Evolutionary conservation across 2,888 invertebrate species (phyloP).

Genomic region (Chrysolina americana): DNA sequence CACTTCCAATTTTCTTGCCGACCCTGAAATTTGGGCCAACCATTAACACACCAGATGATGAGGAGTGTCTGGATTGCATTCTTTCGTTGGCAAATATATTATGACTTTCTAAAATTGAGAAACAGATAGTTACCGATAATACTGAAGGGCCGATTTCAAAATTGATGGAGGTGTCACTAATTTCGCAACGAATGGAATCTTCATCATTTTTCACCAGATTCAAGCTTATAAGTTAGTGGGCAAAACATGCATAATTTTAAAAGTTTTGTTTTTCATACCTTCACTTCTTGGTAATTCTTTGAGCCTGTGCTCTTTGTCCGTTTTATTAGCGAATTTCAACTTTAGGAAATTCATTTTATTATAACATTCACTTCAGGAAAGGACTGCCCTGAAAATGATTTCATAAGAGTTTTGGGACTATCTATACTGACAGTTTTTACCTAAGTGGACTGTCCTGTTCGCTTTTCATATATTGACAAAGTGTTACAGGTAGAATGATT

Average conservation of each 20-base stretch:
- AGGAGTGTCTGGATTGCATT: slow-evolving; percentile 88
- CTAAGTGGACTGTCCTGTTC: slow-evolving; percentile 20
- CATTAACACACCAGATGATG: slow-evolving; percentile 94
- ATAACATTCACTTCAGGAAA: slow-evolving; percentile 37
- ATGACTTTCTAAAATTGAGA: slow-evolving; percentile 50
- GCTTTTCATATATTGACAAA: neutral
- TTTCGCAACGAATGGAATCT: slow-evolving; percentile 48
- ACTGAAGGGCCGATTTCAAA: slow-evolving; percentile 45
- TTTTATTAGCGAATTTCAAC: slow-evolving; percentile 54
- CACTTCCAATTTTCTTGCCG: slow-evolving; percentile 99
- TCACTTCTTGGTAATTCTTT: slow-evolving; percentile 32
- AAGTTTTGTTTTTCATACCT: slow-evolving; percentile 39
- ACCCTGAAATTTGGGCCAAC: slow-evolving; percentile 99
- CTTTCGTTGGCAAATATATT: slow-evolving; percentile 49
- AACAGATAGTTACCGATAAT: slow-evolving; percentile 51
- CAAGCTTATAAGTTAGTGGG: neutral
- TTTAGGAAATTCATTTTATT: slow-evolving; percentile 58
- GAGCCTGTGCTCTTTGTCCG: slow-evolving; percentile 42
- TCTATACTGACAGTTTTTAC: neutral
- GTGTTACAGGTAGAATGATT: slow-evolving; percentile 15
- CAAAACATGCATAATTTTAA: slow-evolving; percentile 18
- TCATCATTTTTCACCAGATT: slow-evolving; percentile 49
- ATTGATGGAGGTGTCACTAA: slow-evolving; percentile 27
- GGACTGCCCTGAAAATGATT: slow-evolving; percentile 49
- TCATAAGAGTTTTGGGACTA: too few species aligned